These are phyloP conservation scores for Eurois occulta DNA, from an alignment of 2,888 invertebrate genomes.

Conservation along the genomic window DNA sequence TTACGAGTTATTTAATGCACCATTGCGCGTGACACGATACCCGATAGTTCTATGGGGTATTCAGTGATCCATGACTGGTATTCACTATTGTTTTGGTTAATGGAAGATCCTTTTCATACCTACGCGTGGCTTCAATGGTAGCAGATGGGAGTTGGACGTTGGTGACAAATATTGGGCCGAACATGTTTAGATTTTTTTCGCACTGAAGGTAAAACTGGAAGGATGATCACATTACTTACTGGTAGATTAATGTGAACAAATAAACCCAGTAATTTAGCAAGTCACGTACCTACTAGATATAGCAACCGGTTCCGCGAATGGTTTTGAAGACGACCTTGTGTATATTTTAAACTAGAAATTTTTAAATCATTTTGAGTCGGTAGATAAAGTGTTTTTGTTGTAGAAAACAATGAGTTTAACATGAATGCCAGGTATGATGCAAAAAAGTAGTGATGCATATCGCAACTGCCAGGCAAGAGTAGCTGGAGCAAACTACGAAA, in stretches of 20 bases:
- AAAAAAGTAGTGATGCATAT: not conserved
- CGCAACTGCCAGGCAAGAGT: too few species aligned
- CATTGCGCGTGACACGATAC: slow-evolving; percentile 52
- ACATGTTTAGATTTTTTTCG: not conserved
- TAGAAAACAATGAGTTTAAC: slow-evolving; percentile 5
- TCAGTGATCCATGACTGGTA: slow-evolving; percentile 48
- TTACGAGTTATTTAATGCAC: slow-evolving; percentile 60
- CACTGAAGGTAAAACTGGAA: not conserved
- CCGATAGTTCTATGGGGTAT: slow-evolving; percentile 48
- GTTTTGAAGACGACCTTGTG: slow-evolving; percentile 45
- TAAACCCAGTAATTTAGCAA: not conserved
- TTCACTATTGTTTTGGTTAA: slow-evolving; percentile 55
- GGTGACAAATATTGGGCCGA: slow-evolving; percentile 13
- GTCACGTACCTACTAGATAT: slow-evolving; percentile 15
- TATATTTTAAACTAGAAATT: slow-evolving; percentile 21
- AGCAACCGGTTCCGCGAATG: slow-evolving; percentile 27
- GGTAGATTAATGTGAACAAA: not conserved
- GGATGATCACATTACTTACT: not conserved
- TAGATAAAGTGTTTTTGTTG: slow-evolving; percentile 6
- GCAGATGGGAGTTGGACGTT: slow-evolving; percentile 5
- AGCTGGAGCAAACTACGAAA: not conserved
- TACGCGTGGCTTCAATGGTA: not conserved
- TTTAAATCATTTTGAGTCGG: not conserved
- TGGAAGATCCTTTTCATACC: slow-evolving; percentile 2
- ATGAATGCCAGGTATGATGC: not conserved